Base-by-base conservation (phyloP, 1,140 invertebrate genomes). In the Whitmania pigra region DNA sequence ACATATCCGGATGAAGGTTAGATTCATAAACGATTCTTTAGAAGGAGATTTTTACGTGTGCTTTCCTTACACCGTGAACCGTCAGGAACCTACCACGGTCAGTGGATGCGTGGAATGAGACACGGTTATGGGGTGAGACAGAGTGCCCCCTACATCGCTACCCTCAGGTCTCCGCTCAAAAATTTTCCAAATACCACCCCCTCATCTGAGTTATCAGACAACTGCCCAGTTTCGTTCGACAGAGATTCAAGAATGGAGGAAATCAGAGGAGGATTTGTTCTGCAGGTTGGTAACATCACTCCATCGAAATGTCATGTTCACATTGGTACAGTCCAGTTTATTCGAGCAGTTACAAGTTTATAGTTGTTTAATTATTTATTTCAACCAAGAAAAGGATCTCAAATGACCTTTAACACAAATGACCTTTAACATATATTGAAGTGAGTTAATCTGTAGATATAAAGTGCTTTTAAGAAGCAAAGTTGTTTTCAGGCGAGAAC, bases 111-210 rank as follows among this genome's bases (percentile, higher is more conserved):
- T 71, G 96, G 96, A 0, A 91, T 96, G 87, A 87, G 96, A 53
- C 95, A 99, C 80, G 96, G 96, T 2, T 98, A 97, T 80, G 96
- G 96, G 13, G 94, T 99, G 22, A 86, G 96, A 53, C 91, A 90
- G 67, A 96, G 93, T 77, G 94, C 95, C 91, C 93, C 13, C 11
- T 98, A 97, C 83, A 93, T 93, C 54, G 75, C 80, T 63, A 84
- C 84, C 15, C 78, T 82, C 6, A 88, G 92, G 71, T 89, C 90
- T 53, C 43, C 43, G 43, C 43, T 49, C 11, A 49, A 11, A 49
- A 49, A 11, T 17, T 17, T 49, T 49, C 43, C 9, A 17, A 49
- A 49, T 13, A 15, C 43, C 43, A 49, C 43, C 13, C 43, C 43
- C 0, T 49, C 13, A 17, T 11, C 43, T 7, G 43, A 49, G 2